Evolutionary conservation across 2,888 invertebrate species (phyloP).

Genomic region (Globia sparganii): DNA sequence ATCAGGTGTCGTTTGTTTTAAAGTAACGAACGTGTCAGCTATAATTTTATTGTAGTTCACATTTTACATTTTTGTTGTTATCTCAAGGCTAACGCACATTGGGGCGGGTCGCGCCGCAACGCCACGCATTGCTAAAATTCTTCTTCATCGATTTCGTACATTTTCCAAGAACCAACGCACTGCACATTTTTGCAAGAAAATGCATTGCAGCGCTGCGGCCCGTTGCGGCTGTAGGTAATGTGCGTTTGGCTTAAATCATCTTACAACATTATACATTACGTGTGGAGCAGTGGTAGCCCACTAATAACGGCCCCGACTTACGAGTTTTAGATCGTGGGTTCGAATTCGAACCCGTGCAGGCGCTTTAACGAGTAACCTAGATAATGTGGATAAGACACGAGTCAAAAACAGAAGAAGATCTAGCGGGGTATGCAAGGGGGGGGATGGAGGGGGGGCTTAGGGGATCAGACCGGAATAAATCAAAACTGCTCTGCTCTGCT

Average conservation of each 20-base stretch:
- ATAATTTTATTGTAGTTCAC: neutral
- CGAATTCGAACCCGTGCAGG: too few species aligned
- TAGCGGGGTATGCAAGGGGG: too few species aligned
- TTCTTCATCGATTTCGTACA: neutral
- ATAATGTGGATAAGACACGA: too few species aligned
- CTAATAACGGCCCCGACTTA: too few species aligned
- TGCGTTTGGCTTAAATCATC: neutral
- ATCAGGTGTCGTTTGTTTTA: slow-evolving; percentile 75
- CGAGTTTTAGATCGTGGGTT: too few species aligned
- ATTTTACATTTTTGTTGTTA: slow-evolving; percentile 3
- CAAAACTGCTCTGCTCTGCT: too few species aligned
- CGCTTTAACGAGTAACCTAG: too few species aligned
- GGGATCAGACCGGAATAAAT: too few species aligned
- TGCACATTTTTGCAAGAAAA: neutral
- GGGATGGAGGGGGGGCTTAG: too few species aligned
- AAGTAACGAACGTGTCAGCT: slow-evolving; percentile 71
- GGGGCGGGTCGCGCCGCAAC: neutral
- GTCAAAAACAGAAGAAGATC: too few species aligned
- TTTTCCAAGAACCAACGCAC: neutral
- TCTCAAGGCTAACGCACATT: neutral
- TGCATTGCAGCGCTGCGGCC: neutral
- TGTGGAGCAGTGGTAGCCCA: too few species aligned
- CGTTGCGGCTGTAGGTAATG: neutral
- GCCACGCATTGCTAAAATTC: neutral
- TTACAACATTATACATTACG: neutral